These are phyloP conservation scores for Spilarctia lutea DNA, from an alignment of 2,888 invertebrate genomes.

Conservation along the genomic window DNA sequence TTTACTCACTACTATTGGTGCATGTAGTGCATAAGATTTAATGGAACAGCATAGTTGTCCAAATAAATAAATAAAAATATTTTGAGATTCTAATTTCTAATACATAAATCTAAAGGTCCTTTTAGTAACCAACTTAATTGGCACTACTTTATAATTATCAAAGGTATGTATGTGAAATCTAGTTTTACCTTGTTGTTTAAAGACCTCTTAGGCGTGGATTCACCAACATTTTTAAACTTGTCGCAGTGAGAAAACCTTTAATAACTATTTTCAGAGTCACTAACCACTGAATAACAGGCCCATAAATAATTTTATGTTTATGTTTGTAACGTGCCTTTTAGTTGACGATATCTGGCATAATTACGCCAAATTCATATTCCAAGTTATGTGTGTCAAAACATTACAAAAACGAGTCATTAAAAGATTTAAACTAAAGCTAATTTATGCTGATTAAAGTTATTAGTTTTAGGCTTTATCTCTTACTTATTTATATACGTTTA, in stretches of 20 bases:
- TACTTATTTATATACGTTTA: too few relatives aligned
- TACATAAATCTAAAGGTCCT: not conserved
- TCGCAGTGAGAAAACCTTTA: not conserved
- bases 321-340: not conserved
- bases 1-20: too few relatives aligned
- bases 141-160: not conserved
- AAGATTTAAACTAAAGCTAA: not conserved
- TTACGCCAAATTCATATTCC: not conserved
- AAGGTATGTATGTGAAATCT: not conserved
- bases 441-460: too few relatives aligned
- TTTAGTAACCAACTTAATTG: not conserved
- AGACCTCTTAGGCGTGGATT: not conserved
- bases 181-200: not conserved
- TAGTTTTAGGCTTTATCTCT: too few relatives aligned
- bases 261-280: not conserved
- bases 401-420: not conserved
- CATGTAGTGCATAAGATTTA: too few relatives aligned
- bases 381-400: constrained; percentile 1
- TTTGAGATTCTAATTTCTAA: not conserved
- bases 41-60: too few relatives aligned
- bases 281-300: too few relatives aligned
- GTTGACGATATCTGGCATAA: constrained; percentile 1
- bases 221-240: too few relatives aligned
- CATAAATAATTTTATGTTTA: not conserved
- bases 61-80: too few relatives aligned